Conservation (phyloP, 2,888 invertebrate species). For the Heliconius ismenius region DNA sequence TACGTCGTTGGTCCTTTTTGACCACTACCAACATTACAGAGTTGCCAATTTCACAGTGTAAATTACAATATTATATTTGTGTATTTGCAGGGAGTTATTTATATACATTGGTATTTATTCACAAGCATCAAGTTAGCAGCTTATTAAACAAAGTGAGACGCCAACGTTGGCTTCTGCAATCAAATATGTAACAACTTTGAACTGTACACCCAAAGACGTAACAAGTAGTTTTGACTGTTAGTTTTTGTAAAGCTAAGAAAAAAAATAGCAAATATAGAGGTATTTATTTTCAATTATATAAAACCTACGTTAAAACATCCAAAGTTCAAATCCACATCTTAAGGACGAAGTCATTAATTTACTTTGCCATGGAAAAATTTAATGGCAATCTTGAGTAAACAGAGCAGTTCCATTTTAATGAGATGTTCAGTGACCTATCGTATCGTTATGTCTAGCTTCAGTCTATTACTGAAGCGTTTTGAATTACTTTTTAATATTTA, state of each 20-base stretch:
- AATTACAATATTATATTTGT: background rate
- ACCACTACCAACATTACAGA: background rate
- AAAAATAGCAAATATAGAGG: background rate
- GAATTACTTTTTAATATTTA: constrained; percentile 4
- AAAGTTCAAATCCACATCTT: constrained; percentile 15
- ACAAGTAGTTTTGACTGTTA: background rate
- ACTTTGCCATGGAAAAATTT: constrained; percentile 24
- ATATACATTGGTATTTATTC: background rate
- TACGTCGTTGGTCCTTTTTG: background rate
- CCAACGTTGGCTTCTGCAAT: background rate
- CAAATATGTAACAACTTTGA: constrained; percentile 2
- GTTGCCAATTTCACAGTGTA: background rate
- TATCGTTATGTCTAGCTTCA: constrained; percentile 32
- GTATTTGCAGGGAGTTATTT: background rate
- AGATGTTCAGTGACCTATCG: constrained; percentile 37
- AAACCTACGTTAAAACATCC: background rate
- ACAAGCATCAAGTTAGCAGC: background rate
- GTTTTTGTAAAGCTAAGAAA: background rate
- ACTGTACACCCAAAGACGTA: background rate
- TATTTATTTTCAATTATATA: background rate
- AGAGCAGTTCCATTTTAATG: constrained; percentile 33
- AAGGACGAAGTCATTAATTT: constrained; percentile 11
- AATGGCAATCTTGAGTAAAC: constrained; percentile 24
- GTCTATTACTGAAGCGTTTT: constrained; percentile 7
- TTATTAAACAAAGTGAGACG: background rate